Evolutionary conservation across 2,113 vertebrate genomes (phyloP), one percentile per base, ranked within the genome.

Genomic region (Mastomys natalensis): DNA sequence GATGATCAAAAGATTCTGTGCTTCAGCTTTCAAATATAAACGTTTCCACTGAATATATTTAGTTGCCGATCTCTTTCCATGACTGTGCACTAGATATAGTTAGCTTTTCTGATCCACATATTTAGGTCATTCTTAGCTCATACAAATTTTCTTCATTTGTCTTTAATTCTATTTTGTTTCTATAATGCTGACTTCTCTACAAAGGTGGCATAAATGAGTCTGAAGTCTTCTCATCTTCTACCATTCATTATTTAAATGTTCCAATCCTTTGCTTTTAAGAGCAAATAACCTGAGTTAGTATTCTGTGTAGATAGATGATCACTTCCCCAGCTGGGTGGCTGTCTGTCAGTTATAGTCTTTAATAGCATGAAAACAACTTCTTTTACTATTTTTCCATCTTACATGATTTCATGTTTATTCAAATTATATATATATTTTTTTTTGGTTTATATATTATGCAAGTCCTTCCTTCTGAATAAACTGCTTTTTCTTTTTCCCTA

Each of bases 21-120:
- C 53, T 84, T 93, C n/a, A 62, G 72, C 40, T 48, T 81, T 53
- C 43, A 96, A 95, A 91, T 26, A 93, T 22, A 93, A 73, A 91
- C 55, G 40, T 43, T 66, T 80, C 72, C 89, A 53, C 15, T 53
- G 26, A 34, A 55, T 73, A 68, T 34, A 80, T 89, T 93, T 89
- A 91, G n/a, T 37, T 17, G 82, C 21, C 64, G 4, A 19, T 43
- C n/a, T 58, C 16, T n/a, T 22, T 82, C 62, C 16, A 68, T 29
- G 77, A 91, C 22, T 48, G 8, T 34, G 62, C 15, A 29, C 26
- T 74, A 24, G 17, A 34, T 68, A 88, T 0, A 66, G 45, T 85
- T 72, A 80, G n/a, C 7, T 45, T 15, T 80, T 60, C 45, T 60
- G 45, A 91, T 40, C 15, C 2, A 17, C 34, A 64, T 51, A 78